Base-by-base conservation (phyloP, 2,888 invertebrate species). In the Andrena hattorfiana region DNA sequence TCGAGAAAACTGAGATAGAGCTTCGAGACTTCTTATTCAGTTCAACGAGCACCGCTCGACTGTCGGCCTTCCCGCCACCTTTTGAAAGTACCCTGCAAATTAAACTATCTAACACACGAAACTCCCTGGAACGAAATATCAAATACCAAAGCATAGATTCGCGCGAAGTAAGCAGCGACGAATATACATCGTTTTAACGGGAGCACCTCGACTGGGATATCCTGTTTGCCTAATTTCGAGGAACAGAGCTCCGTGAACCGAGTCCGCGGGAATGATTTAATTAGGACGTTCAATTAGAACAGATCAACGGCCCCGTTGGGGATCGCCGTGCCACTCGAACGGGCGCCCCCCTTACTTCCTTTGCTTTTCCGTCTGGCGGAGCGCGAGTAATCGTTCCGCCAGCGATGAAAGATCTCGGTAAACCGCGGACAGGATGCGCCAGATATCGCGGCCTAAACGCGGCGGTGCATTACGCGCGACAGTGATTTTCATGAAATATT, bases 401-500 rank as follows among this genome's bases (percentile, higher is more conserved):
- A 56, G 32, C 60, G 48, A 13, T 3, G 54, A 72, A 71, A 77
- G 51, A 70, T 67, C 71, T 32, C 32, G 60, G 69, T n/a, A 10
- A 48, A 62, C 80, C 64, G 42, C 48, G 13, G 20, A 49, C 49
- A 4, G 48, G 32, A 67, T 48, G 7, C 8, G 23, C 32, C 26
- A 28, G 20, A 35, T 68, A 20, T 63, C 75, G 8, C 35, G 60
- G n/a, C 7, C 10, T 20, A 48, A 49, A n/a, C 62, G 26, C 54
- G 26, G n/a, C 28, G 35, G 26, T 10, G n/a, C 62, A 60, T 70
- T 48, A 75, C 42, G 48, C 3, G 59, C 49, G 59, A 28, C 82
- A 59, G 26, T 78, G 78, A 83, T 84, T 83, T 82, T 78, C 78
- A 28, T 69, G 83, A 83, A 78, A 75, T 66, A 78, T 83, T 72